These are phyloP conservation scores for Pseudochirops cupreus DNA, from an alignment of 2,797 vertebrate species.

Conservation along the genomic window DNA sequence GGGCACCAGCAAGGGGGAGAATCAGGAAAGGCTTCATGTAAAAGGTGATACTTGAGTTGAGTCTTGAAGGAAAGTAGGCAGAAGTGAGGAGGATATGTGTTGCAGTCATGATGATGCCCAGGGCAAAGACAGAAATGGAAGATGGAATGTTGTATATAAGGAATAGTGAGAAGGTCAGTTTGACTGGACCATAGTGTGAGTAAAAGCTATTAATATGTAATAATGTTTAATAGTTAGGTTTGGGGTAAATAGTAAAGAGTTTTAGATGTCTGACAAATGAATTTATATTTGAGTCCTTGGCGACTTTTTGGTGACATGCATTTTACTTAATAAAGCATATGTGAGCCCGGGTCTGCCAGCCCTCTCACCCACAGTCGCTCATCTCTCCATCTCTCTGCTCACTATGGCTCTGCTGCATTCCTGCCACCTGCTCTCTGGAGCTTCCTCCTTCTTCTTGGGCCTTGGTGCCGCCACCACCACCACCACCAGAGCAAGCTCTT, in stretches of 20 bases:
- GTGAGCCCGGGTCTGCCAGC: too few species aligned
- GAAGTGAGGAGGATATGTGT: background rate
- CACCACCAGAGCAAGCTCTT: too few species aligned
- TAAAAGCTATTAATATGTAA: background rate
- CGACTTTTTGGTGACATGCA: background rate
- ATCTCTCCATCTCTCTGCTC: too few species aligned
- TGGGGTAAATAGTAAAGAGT: background rate
- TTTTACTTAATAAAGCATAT: background rate
- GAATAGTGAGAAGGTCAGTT: background rate
- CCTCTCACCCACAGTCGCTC: too few species aligned
- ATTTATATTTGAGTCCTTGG: background rate
- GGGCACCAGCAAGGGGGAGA: background rate
- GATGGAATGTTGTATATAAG: background rate
- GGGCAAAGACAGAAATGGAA: background rate
- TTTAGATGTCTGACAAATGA: background rate
- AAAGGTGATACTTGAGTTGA: background rate
- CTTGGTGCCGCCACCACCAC: too few species aligned
- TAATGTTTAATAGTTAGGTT: background rate
- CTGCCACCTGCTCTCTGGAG: too few species aligned
- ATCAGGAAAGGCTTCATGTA: background rate
- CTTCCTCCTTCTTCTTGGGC: too few species aligned
- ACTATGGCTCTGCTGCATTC: too few species aligned
- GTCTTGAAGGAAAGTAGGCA: background rate
- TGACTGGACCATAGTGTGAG: background rate
- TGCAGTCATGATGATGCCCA: background rate